Evolutionary conservation across 2,888 invertebrate species (phyloP).

Genomic region (Tipula lateralis): DNA sequence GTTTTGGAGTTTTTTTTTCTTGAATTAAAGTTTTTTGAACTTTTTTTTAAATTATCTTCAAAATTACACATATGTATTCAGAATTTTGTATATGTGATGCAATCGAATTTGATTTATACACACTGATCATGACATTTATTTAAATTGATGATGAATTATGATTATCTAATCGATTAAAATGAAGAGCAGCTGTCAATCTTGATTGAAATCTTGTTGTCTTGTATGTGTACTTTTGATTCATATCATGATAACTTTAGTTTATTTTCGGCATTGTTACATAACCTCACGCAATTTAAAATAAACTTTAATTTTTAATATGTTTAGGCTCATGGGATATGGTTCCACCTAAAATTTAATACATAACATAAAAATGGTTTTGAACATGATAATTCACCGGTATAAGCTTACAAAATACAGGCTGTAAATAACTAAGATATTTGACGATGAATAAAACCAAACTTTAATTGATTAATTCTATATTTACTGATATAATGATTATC

Average conservation of each 20-base stretch:
- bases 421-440: too few species aligned
- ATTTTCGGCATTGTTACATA: not conserved
- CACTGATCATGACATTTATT: not conserved
- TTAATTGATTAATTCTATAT: too few species aligned
- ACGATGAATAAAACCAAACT: too few species aligned
- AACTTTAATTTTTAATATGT: not conserved
- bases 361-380: not conserved
- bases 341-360: not conserved
- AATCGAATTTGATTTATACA: not conserved
- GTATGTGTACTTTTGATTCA: not conserved
- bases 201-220: not conserved
- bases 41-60: not conserved
- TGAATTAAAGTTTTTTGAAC: constrained; percentile 19
- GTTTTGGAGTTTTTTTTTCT: not conserved
- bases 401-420: not conserved
- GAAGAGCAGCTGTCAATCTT: not conserved
- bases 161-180: not conserved
- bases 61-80: not conserved
- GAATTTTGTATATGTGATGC: not conserved
- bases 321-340: not conserved
- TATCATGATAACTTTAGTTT: not conserved
- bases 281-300: not conserved
- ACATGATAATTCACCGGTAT: not conserved
- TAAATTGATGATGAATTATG: not conserved
- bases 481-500: too few species aligned